A percentile compares a stretch with the other conserved stretches of the same genome.
These are phyloP conservation scores for Phymatocera aterrima DNA, from an alignment of 2,888 invertebrate species.

Conservation along the genomic window DNA sequence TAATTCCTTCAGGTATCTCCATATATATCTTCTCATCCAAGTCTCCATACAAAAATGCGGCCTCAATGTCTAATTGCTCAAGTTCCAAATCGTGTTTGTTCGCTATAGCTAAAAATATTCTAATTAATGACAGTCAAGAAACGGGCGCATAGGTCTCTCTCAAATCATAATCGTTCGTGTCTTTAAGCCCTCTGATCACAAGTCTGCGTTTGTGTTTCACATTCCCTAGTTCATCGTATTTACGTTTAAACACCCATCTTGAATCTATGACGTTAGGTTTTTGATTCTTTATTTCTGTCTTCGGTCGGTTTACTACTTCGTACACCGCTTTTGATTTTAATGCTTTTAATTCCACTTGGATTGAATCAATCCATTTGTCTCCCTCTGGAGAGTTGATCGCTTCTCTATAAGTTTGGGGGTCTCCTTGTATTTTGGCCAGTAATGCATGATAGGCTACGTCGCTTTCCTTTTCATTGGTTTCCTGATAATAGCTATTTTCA, in stretches of 20 bases:
- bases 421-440: background rate
- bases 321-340: background rate
- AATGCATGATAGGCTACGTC: background rate
- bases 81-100: conserved; percentile 49
- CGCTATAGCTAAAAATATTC: background rate
- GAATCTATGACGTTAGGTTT: background rate
- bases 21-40: conserved; percentile 56
- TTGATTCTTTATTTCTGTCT: background rate
- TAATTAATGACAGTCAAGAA: background rate
- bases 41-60: conserved; percentile 57
- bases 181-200: background rate
- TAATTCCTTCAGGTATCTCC: conserved; percentile 50
- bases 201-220: background rate
- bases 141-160: background rate
- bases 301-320: background rate
- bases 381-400: background rate
- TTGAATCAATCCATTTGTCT: background rate
- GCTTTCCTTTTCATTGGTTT: background rate
- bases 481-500: background rate
- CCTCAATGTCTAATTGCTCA: conserved; percentile 56
- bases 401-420: background rate
- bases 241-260: background rate
- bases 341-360: background rate
- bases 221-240: background rate
- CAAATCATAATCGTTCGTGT: background rate